Percentiles rank a stretch among this genome's conserved stretches.
Evolutionary conservation across 2,113 vertebrate species (phyloP).

Genomic region (human (Homo sapiens)): DNA sequence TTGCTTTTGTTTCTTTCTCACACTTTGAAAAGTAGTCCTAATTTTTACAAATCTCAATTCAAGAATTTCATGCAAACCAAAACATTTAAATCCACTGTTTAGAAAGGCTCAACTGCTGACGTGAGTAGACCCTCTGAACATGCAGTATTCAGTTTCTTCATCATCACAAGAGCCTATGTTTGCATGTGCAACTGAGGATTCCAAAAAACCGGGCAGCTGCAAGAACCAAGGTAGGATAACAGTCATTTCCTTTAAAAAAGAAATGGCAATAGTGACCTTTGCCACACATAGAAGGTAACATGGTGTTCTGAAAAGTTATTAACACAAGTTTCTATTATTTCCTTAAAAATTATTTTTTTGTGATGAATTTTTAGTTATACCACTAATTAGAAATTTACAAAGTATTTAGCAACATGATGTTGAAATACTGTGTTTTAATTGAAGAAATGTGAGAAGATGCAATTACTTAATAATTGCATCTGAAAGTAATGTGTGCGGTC

Average conservation of each 20-base stretch:
- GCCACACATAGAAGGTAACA: not conserved
- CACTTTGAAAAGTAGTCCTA: not conserved
- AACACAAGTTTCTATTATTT: not conserved
- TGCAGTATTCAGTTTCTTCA: not conserved
- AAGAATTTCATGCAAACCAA: not conserved
- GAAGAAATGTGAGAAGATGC: not conserved
- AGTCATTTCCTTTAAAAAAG: not conserved
- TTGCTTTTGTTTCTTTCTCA: not conserved
- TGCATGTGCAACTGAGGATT: not conserved
- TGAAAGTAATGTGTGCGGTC: slow-evolving; percentile 9
- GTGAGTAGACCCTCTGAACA: not conserved
- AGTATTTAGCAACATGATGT: not conserved
- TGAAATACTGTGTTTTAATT: not conserved
- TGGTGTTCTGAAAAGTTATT: not conserved
- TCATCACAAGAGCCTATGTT: not conserved
- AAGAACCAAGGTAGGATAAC: not conserved
- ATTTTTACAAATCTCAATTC: not conserved
- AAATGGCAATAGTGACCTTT: not conserved
- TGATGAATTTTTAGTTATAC: not conserved
- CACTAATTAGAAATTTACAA: slow-evolving; percentile 8
- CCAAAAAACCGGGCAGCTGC: not conserved
- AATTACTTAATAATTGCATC: slow-evolving; percentile 28
- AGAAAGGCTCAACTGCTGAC: not conserved
- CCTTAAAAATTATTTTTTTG: not conserved
- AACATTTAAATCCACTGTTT: not conserved